Conservation (phyloP, 2,113 vertebrate species). For the human region DNA sequence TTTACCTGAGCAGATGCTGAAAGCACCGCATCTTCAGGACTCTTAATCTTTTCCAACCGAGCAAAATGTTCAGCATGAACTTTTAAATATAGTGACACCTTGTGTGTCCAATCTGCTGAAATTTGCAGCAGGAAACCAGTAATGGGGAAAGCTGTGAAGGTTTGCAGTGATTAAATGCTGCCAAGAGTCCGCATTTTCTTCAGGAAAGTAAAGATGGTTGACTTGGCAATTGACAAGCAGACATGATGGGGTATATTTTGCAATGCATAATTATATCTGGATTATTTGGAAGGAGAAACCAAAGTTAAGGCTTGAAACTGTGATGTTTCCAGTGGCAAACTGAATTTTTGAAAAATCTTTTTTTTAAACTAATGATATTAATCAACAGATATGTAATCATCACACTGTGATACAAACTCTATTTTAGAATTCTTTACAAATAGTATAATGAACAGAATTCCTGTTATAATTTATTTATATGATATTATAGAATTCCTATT, state of each 20-base stretch:
- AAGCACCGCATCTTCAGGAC: fast-evolving
- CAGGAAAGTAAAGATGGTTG: background rate
- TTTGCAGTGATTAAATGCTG: background rate
- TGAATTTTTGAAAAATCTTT: background rate
- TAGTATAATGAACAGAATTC: background rate
- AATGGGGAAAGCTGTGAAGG: background rate
- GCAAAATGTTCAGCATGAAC: constrained; percentile 36
- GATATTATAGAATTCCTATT: no score
- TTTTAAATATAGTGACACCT: constrained; percentile 23
- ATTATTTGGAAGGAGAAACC: background rate
- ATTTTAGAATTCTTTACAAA: background rate
- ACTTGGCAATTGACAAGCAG: background rate
- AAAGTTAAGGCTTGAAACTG: background rate
- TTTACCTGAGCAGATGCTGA: constrained; percentile 21
- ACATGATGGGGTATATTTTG: background rate
- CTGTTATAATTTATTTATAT: background rate
- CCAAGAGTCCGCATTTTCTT: background rate
- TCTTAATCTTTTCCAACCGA: constrained; percentile 14
- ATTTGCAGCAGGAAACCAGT: constrained; percentile 16
- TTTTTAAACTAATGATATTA: background rate
- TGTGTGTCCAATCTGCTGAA: background rate
- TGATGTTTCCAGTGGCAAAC: background rate
- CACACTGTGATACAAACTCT: no score
- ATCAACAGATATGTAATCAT: background rate
- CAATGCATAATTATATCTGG: background rate